phyloP scores from a whole-genome alignment of 1,140 invertebrate genomes.

The Pseudachorutes palmiensis region DNA sequence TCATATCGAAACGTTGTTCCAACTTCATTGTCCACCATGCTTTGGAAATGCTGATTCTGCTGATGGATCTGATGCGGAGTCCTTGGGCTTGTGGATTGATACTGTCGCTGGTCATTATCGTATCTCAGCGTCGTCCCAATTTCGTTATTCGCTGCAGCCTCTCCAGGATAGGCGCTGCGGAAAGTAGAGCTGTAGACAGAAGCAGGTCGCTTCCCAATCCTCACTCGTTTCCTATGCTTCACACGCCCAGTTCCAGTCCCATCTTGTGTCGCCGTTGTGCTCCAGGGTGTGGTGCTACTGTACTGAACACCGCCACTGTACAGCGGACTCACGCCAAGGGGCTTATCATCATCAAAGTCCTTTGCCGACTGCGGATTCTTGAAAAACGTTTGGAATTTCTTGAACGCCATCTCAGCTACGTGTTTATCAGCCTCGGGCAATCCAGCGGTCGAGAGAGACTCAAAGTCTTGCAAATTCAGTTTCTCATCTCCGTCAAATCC shows the following conservation, averaged over 20 bases:
- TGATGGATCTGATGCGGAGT: neutral
- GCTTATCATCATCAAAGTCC: constrained; percentile 11
- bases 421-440: constrained; percentile 18
- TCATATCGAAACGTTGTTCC: neutral
- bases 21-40: too few species aligned
- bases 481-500: constrained; percentile 32
- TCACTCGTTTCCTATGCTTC: neutral
- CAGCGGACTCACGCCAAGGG: too few species aligned
- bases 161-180: neutral
- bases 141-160: neutral
- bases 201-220: neutral
- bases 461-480: constrained; percentile 33
- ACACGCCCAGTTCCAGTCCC: neutral
- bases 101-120: too few species aligned
- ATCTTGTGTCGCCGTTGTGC: neutral
- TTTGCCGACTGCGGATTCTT: constrained; percentile 22
- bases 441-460: constrained; percentile 15
- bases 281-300: neutral
- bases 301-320: neutral
- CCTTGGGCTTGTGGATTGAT: neutral
- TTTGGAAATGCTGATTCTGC: neutral
- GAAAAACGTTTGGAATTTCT: constrained; percentile 30
- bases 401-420: constrained; percentile 31
- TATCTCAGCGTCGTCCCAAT: too few species aligned
- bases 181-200: neutral